Evolutionary conservation across 2,888 invertebrate species (phyloP).

Genomic region (Tetanocera ferruginea): DNA sequence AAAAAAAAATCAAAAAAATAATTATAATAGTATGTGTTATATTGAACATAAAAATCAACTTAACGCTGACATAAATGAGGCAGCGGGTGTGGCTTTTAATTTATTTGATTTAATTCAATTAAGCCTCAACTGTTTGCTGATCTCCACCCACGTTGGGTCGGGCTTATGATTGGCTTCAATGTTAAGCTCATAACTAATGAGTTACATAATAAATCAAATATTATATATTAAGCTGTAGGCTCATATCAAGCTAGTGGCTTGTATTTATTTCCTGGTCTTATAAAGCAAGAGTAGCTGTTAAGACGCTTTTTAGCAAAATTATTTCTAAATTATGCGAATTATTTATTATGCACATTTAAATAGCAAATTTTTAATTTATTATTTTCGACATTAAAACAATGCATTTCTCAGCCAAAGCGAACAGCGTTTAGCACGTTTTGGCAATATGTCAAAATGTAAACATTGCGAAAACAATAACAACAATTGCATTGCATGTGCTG

Average conservation of each 20-base stretch:
- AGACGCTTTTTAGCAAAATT: too few relatives aligned
- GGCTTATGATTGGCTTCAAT: neutral
- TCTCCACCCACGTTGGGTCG: slow-evolving; percentile 11
- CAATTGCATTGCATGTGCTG: neutral
- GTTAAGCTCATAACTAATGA: neutral
- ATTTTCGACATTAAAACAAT: too few relatives aligned
- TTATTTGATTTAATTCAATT: slow-evolving; percentile 15
- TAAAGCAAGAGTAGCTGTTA: too few relatives aligned
- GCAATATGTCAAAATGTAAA: slow-evolving; percentile 17
- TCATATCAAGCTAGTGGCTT: too few relatives aligned
- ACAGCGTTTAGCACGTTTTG: slow-evolving; percentile 4
- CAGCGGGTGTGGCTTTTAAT: slow-evolving; percentile 31
- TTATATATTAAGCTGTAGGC: too few relatives aligned
- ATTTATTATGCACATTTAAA: too few relatives aligned
- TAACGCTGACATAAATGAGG: slow-evolving; percentile 19
- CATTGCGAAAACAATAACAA: neutral
- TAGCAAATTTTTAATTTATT: too few relatives aligned
- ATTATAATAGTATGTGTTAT: neutral
- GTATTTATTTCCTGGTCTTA: too few relatives aligned
- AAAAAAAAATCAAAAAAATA: neutral
- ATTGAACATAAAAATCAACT: neutral
- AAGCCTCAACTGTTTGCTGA: neutral
- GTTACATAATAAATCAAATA: too few relatives aligned
- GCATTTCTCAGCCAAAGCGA: too few relatives aligned
- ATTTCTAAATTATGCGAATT: too few relatives aligned